phyloP scores from a whole-genome alignment of 2,797 vertebrate species.

The Loriculus beryllinus region DNA sequence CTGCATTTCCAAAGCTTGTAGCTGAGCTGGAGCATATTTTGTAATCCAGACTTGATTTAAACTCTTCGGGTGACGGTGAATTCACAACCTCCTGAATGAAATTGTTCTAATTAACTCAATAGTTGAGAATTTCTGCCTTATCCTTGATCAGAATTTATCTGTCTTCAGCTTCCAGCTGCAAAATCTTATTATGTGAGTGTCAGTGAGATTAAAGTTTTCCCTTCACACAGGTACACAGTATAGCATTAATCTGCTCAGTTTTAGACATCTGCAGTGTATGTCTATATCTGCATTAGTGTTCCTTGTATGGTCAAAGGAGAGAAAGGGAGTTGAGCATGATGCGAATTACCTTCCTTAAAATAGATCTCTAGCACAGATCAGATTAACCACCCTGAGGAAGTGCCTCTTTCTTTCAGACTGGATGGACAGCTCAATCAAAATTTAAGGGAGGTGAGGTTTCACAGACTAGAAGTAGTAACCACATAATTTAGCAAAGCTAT shows the following conservation, averaged over 20 bases:
- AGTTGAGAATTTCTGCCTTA: background rate
- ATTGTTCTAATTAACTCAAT: background rate
- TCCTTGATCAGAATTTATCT: background rate
- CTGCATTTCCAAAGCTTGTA: background rate
- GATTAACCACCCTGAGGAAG: background rate
- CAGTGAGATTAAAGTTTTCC: slow-evolving; percentile 20
- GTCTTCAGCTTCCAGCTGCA: background rate
- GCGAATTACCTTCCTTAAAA: background rate
- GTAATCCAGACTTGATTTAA: background rate
- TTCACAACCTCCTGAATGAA: background rate
- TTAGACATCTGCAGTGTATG: background rate
- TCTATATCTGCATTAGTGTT: background rate
- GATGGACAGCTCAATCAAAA: background rate
- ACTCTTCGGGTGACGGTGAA: background rate
- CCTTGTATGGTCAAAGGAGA: background rate
- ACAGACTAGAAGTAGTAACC: background rate
- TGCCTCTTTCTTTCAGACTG: background rate
- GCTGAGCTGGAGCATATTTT: background rate
- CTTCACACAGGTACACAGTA: background rate
- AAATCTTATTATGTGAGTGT: slow-evolving; percentile 25
- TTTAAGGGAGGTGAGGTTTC: background rate
- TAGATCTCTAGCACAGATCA: background rate
- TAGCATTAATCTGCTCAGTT: slow-evolving; percentile 5
- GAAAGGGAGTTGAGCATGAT: background rate
- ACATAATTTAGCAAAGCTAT: background rate